Base-by-base conservation (phyloP, 2,888 invertebrate genomes). In the Drosophila bunnanda region DNA sequence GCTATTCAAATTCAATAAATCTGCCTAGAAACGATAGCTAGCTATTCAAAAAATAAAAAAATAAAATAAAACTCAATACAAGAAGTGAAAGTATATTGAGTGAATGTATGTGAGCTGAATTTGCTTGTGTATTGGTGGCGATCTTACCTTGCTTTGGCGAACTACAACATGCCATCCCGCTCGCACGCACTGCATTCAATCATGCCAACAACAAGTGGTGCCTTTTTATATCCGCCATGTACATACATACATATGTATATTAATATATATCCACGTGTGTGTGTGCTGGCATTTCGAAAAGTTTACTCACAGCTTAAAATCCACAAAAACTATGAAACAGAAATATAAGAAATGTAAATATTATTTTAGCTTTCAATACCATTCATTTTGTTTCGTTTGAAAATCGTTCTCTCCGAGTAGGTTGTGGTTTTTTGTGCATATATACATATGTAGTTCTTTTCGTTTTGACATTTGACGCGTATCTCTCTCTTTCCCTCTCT, bases 71-170 rank as follows among this genome's bases (percentile, higher is more conserved):
- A 79, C 79, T 77, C 62, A 88, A 86, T 86, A 81, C 82, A 87
- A 89, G 89, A 85, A 85, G 85, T 85, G 85, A 85, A 85, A 85
- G 85, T 85, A 85, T 89, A 65, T 58, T 81, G 75, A 84, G 68
- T 74, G 46, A 43, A 30, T 66, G 22, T 52, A 52, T 52, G 55
- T 58, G 43, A 57, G 46, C 54, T 54, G 46, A 48, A 48, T 57
- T 44, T 55, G 25, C 50, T 17, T 56, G 7, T 69, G 62, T 77
- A 43, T 60, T 58, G 44, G 76, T 78, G 70, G 59, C 71, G 89
- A 83, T 88, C 87, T 80, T 86, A 69, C 72, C 66, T 80, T 82
- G 88, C 73, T 75, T 79, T 85, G 80, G 69, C 59, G 62, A 58
- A 76, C 48, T 76, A 46, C 54, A 64, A 60, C 68, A 43, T 87